phyloP scores from a whole-genome alignment of 2,113 vertebrate species.

The Hirundichthys speculiger region DNA sequence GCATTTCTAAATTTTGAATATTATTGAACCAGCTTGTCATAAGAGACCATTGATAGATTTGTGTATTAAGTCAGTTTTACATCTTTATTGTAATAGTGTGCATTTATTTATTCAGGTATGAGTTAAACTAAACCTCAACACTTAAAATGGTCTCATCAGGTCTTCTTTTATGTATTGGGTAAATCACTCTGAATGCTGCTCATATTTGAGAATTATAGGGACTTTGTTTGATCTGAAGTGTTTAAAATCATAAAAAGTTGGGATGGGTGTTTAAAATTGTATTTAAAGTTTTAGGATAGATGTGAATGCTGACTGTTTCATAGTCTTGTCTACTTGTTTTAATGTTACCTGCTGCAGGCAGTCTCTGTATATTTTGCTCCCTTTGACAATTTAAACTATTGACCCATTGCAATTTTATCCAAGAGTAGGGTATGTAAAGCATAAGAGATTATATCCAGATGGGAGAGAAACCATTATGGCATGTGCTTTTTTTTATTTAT shows the following conservation, averaged over 20 bases:
- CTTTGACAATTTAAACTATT: slow-evolving; percentile 44
- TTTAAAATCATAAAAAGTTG: too few species aligned
- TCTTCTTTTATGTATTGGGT: slow-evolving; percentile 27
- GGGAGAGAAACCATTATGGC: slow-evolving; percentile 21
- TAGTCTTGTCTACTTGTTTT: slow-evolving; percentile 67
- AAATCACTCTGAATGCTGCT: slow-evolving; percentile 54
- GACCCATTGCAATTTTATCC: slow-evolving; percentile 38
- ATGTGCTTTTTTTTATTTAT: slow-evolving; percentile 36
- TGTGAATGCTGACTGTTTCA: slow-evolving; percentile 49
- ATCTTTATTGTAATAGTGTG: too few species aligned
- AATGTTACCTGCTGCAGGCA: slow-evolving; percentile 45
- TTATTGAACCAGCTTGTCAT: slow-evolving; percentile 3
- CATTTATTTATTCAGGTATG: too few species aligned
- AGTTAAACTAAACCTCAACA: slow-evolving; percentile 19
- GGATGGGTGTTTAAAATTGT: slow-evolving; percentile 42
- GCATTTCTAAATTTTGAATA: slow-evolving; percentile 47
- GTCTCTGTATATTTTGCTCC: slow-evolving; percentile 60
- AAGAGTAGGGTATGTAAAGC: slow-evolving; percentile 44
- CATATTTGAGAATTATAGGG: slow-evolving; percentile 20
- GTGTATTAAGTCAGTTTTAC: too few species aligned
- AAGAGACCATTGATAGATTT: too few species aligned
- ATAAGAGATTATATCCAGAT: slow-evolving; percentile 16
- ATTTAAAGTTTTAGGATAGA: slow-evolving; percentile 35
- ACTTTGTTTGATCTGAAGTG: slow-evolving; percentile 26
- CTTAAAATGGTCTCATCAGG: slow-evolving; percentile 19